A percentile compares a stretch with the other conserved stretches of the same genome.
These are phyloP conservation scores for Rutpela maculata DNA, from an alignment of 2,888 invertebrate genomes.

Conservation along the genomic window DNA sequence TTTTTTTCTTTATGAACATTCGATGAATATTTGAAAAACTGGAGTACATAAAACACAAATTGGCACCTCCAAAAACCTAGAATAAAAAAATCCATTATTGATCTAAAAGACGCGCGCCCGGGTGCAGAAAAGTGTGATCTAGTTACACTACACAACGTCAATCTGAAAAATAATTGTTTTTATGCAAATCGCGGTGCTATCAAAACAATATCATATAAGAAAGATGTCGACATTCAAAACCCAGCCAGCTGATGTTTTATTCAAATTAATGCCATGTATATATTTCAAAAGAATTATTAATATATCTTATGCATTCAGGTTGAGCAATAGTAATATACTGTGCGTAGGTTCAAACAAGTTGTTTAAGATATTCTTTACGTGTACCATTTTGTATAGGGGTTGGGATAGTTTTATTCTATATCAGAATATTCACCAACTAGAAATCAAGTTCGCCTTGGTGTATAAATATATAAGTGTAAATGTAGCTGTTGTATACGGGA, in stretches of 20 bases:
- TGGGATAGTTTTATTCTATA: constrained; percentile 15
- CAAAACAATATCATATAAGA: constrained; percentile 32
- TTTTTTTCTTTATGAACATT: no score
- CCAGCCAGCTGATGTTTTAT: constrained; percentile 39
- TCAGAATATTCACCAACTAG: background rate
- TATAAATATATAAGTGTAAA: no score
- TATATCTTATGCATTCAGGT: constrained; percentile 56
- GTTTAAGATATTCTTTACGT: constrained; percentile 25
- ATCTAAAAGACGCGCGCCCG: background rate
- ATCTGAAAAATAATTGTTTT: constrained; percentile 21
- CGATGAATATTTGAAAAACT: no score
- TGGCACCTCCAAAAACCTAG: no score
- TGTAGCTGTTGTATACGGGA: no score
- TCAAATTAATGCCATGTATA: constrained; percentile 41
- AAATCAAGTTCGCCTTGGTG: no score
- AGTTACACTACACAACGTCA: background rate
- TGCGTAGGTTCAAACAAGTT: constrained; percentile 40
- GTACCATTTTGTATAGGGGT: constrained; percentile 25
- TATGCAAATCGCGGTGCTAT: constrained; percentile 31
- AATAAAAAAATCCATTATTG: background rate
- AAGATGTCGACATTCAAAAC: constrained; percentile 36
- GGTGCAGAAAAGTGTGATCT: background rate
- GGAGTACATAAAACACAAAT: no score
- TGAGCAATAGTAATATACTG: constrained; percentile 38
- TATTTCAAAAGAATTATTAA: constrained; percentile 52